Percentiles rank a stretch among this genome's conserved stretches.
These are phyloP conservation scores for Cephalotes varians DNA, from an alignment of 2,888 invertebrate species.

Conservation along the genomic window DNA sequence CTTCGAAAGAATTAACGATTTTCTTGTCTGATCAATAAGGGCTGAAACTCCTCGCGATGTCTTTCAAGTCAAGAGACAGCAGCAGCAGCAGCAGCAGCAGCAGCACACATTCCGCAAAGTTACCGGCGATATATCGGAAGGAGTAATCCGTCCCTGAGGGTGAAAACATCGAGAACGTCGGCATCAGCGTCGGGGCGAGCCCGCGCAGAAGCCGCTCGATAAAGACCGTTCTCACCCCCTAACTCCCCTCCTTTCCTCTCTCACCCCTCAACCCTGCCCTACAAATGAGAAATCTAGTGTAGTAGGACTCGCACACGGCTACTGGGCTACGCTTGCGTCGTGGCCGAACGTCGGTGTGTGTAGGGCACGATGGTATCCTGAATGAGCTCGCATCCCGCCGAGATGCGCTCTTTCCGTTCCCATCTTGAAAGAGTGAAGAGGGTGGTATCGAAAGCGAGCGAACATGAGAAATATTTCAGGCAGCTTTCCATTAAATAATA, in stretches of 20 bases:
- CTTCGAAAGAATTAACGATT: background rate
- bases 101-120: background rate
- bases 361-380: conserved; percentile 32
- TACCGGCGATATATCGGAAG: background rate
- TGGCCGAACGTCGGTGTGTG: conserved; percentile 23
- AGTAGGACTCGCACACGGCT: conserved; percentile 60
- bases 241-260: background rate
- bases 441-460: background rate
- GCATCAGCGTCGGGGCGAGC: conserved; percentile 42
- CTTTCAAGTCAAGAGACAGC: conserved; percentile 6
- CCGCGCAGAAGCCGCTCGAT: conserved; percentile 82
- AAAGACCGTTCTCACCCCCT: conserved; percentile 70
- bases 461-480: background rate
- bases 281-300: conserved; percentile 74
- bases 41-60: background rate
- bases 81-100: too few relatives aligned
- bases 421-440: background rate
- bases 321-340: conserved; percentile 59
- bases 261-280: conserved; percentile 68
- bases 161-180: conserved; percentile 39
- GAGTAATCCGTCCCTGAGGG: conserved; percentile 37
- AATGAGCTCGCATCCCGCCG: conserved; percentile 38
- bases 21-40: background rate
- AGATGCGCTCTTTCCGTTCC: background rate
- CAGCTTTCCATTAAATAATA: background rate